These are phyloP conservation scores for Andrena chrysosceles DNA, from an alignment of 2,888 invertebrate genomes.

Conservation along the genomic window DNA sequence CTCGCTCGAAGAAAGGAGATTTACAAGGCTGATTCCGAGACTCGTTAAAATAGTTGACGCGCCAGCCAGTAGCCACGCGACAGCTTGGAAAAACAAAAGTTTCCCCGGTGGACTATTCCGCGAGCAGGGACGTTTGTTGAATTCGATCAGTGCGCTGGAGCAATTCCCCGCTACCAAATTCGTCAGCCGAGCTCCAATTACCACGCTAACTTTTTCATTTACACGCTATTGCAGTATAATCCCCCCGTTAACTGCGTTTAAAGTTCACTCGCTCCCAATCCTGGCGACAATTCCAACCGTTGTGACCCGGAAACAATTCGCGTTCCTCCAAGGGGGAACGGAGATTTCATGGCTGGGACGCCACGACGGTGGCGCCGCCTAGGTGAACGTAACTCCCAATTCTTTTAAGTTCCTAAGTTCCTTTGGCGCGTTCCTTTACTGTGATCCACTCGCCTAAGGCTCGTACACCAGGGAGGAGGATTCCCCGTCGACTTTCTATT, in stretches of 20 bases:
- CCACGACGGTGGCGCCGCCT: not conserved
- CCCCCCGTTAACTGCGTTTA: conserved; percentile 38
- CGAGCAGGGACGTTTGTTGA: conserved; percentile 45
- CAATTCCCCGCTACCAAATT: conserved; percentile 5
- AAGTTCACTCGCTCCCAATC: conserved; percentile 17
- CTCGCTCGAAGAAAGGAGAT: conserved; percentile 25
- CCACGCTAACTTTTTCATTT: conserved; percentile 60
- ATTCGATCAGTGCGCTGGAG: conserved; percentile 30
- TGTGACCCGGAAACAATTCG: conserved; percentile 21
- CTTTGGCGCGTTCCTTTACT: not conserved
- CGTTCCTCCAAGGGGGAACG: not conserved
- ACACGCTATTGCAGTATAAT: conserved; percentile 40
- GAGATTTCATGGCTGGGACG: not conserved
- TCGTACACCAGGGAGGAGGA: too few species aligned
- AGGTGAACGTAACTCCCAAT: not conserved
- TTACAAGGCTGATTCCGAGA: conserved; percentile 8
- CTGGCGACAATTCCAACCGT: conserved; percentile 20
- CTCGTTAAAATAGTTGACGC: conserved; percentile 40
- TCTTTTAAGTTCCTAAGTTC: not conserved
- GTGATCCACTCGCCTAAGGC: not conserved
- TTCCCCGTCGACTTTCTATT: conserved; percentile 3
- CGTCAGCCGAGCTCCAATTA: conserved; percentile 41
- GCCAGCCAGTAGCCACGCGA: conserved; percentile 10
- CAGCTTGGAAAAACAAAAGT: conserved; percentile 28
- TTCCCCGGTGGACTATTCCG: conserved; percentile 5